A percentile compares a stretch with the other conserved stretches of the same genome.
Conservation (phyloP, 2,113 vertebrate species). For the Corythornis madagascariensis region DNA sequence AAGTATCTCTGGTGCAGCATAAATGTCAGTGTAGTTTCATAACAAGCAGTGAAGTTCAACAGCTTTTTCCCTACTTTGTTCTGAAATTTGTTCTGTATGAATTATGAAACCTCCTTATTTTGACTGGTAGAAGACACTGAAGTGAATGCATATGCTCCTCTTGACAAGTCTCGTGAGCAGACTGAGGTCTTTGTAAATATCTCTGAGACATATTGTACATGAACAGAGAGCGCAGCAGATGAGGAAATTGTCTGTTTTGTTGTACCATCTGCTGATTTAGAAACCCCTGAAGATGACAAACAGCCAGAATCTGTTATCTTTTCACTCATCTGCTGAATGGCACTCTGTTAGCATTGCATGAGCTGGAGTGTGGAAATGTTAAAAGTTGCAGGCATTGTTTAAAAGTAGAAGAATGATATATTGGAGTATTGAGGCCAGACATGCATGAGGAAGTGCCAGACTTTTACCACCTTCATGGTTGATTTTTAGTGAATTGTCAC, state of each 20-base stretch:
- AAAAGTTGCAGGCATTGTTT: slow-evolving; percentile 2
- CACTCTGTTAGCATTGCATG: background rate
- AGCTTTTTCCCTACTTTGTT: background rate
- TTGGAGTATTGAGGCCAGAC: background rate
- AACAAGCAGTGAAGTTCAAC: background rate
- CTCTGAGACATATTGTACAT: slow-evolving; percentile 24
- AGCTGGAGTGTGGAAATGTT: slow-evolving; percentile 27
- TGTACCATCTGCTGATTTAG: slow-evolving; percentile 63
- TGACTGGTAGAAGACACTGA: background rate
- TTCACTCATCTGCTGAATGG: slow-evolving; percentile 33
- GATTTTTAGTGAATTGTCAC: background rate
- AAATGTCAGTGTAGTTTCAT: background rate
- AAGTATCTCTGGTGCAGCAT: background rate
- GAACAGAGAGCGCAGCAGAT: slow-evolving; percentile 30
- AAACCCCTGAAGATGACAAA: slow-evolving; percentile 51
- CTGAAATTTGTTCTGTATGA: background rate
- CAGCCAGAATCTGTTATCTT: slow-evolving; percentile 54
- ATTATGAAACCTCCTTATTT: background rate
- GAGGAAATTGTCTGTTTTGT: slow-evolving; percentile 63
- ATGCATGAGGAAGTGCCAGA: background rate
- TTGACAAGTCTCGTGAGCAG: background rate
- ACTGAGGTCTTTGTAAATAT: slow-evolving; percentile 10
- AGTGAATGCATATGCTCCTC: background rate
- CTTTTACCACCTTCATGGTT: slow-evolving; percentile 23
- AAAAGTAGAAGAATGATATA: slow-evolving; percentile 22